phyloP scores from a whole-genome alignment of 2,797 vertebrate genomes.

The Bufotes viridis region DNA sequence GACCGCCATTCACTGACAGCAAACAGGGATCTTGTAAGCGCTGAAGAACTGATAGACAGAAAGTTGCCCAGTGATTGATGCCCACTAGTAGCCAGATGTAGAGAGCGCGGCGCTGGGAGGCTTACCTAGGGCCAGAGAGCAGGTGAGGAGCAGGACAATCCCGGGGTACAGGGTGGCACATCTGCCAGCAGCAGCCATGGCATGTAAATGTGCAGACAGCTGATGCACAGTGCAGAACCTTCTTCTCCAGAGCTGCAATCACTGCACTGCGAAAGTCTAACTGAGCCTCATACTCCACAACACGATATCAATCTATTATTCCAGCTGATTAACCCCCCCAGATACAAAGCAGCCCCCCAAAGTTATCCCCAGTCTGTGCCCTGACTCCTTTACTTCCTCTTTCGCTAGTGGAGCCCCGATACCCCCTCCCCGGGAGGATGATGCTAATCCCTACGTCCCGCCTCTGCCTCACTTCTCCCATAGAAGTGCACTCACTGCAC shows the following conservation, averaged over 20 bases:
- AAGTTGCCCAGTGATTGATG: neutral
- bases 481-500: constrained; percentile 39
- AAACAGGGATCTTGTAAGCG: neutral
- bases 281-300: neutral
- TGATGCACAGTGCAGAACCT: neutral
- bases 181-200: constrained; percentile 33
- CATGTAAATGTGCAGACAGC: neutral
- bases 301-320: neutral
- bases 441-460: constrained; percentile 35
- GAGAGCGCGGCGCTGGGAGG: too few species aligned
- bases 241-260: constrained; percentile 7
- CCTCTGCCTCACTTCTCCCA: constrained; percentile 32
- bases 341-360: neutral
- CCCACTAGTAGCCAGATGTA: neutral
- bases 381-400: neutral
- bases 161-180: constrained; percentile 10
- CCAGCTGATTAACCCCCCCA: neutral
- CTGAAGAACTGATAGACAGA: neutral
- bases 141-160: constrained; percentile 25
- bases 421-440: neutral
- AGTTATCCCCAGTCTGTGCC: neutral
- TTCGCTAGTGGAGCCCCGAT: neutral
- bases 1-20: neutral
- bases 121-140: constrained; percentile 42
- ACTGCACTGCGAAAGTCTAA: neutral